phyloP scores from a whole-genome alignment of 2,113 vertebrate genomes.

The Megaceryle torquata region DNA sequence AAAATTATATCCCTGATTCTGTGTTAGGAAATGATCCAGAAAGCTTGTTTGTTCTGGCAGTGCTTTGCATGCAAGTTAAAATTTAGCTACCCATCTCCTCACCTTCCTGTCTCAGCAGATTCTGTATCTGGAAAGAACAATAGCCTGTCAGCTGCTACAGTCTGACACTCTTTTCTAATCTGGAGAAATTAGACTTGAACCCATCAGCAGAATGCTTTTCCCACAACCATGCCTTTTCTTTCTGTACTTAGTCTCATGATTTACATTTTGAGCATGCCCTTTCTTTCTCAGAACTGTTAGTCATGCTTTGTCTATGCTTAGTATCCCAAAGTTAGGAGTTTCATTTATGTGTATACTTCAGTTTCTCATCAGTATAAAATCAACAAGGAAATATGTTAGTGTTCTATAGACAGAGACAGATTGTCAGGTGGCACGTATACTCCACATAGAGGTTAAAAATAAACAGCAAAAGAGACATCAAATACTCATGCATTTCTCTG shows the following conservation, averaged over 20 bases:
- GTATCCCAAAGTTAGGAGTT: slow-evolving; percentile 7
- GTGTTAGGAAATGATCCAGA: slow-evolving; percentile 4
- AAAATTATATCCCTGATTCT: background rate
- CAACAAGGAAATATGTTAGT: slow-evolving; percentile 2
- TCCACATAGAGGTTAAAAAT: background rate
- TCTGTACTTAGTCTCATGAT: background rate
- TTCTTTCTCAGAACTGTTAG: background rate
- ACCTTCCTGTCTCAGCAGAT: slow-evolving; percentile 57
- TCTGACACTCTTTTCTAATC: background rate
- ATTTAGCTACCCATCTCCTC: slow-evolving; percentile 29
- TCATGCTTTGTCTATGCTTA: slow-evolving; percentile 6
- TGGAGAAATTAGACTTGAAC: background rate
- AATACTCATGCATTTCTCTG: background rate
- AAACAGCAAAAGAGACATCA: background rate
- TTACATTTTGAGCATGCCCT: background rate
- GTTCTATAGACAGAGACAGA: background rate
- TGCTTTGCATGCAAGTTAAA: slow-evolving; percentile 5
- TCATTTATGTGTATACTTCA: slow-evolving; percentile 5
- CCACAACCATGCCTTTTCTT: background rate
- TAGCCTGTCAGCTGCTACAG: background rate
- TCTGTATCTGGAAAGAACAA: slow-evolving; percentile 34
- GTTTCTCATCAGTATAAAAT: background rate
- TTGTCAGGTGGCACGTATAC: background rate
- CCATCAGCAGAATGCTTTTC: background rate
- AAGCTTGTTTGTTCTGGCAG: slow-evolving; percentile 20